Base-by-base conservation (phyloP, 2,888 invertebrate species). In the Hydraecia micacea region DNA sequence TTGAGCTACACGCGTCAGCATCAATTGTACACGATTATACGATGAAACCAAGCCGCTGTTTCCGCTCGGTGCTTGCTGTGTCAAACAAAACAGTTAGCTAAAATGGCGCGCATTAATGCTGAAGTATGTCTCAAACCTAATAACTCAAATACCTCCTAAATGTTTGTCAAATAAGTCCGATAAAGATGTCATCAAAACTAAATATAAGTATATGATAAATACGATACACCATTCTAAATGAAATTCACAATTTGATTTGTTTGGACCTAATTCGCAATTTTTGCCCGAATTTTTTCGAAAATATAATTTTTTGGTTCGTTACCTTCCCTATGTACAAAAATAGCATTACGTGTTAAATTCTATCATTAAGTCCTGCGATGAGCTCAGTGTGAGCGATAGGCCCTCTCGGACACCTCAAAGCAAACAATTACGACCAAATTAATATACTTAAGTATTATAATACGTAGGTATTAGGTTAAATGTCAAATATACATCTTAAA, bases 321-420 rank as follows among this genome's bases (percentile, higher is more conserved):
- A 83, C 73, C 74, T 81, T 76, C 55, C 70, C 65, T 85, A 79
- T 82, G 81, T 89, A 89, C 83, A 89, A 89, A 89, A 90, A 89
- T 89, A 89, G 83, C 82, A 81, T 86, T 84, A 84, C 71, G 58
- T 73, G 82, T 86, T 86, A 73, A 66, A 60, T 69, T 80, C 73
- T 87, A 88, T 81, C 58, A 85, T 80, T 80, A 84, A 83, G 73
- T 82, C 76, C 74, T 75, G 80, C 68, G 36, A 65, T 78, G 77
- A 84, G 80, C 81, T 84, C 75, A 73, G 63, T 86, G 73, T 55
- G 75, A 85, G 75, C 75, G n/a, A 86, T 39, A 75, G 75, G 71
- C 65, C 67, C 67, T 73, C 86, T 71, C 86, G 75, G 86, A 79
- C 83, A 79, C 75, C 78, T 86, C 75, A 28, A 65, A 60, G 49